Evolutionary conservation across 1,140 invertebrate species (phyloP).

Genomic region (Aphidius gifuensis): DNA sequence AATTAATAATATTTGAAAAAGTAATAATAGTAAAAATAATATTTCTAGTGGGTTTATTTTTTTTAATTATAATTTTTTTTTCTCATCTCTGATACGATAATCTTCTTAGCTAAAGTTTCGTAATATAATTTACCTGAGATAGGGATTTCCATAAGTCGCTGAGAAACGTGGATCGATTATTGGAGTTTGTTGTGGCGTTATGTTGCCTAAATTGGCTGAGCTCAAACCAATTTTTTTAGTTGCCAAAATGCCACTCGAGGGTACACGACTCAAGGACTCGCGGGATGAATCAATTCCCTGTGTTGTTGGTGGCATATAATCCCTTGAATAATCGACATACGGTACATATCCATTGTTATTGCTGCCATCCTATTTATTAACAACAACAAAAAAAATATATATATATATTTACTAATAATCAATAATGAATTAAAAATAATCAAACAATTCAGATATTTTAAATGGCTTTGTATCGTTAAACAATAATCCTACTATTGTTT

Average conservation of each 20-base stretch:
- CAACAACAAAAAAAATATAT: conserved; percentile 4
- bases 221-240: conserved; percentile 61
- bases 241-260: conserved; percentile 53
- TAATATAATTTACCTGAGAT: conserved; percentile 60
- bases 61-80: too few species aligned
- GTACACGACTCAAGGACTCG: conserved; percentile 58
- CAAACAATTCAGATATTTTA: too few species aligned
- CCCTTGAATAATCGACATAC: conserved; percentile 80
- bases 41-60: too few species aligned
- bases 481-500: too few species aligned
- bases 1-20: too few species aligned
- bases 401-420: background rate
- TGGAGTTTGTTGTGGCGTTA: conserved; percentile 55
- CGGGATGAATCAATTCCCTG: conserved; percentile 55
- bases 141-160: conserved; percentile 85
- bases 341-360: conserved; percentile 87
- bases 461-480: too few species aligned
- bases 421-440: too few species aligned
- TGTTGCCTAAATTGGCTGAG: conserved; percentile 55
- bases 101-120: too few species aligned
- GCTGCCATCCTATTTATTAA: conserved; percentile 64
- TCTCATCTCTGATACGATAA: too few species aligned
- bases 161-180: conserved; percentile 81
- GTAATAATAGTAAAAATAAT: too few species aligned
- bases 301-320: conserved; percentile 75